Evolutionary conservation across 2,888 invertebrate species (phyloP).

Genomic region (Neoitamus cyanurus): DNA sequence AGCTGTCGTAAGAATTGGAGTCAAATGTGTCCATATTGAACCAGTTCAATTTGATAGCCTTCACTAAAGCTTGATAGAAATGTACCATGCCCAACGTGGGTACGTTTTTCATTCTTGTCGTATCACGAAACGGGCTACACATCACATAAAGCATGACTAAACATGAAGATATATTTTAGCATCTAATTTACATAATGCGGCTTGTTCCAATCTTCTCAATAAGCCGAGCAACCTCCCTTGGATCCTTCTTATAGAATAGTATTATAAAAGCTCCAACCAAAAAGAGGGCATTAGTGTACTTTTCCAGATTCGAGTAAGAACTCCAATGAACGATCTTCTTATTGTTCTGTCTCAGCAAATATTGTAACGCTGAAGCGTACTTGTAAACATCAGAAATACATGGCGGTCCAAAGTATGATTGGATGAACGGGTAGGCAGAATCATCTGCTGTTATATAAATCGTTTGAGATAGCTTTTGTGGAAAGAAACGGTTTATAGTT

Average conservation of each 20-base stretch:
- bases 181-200: background rate
- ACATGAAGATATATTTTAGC: background rate
- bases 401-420: constrained; percentile 90
- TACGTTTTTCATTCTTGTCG: background rate
- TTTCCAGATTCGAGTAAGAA: constrained; percentile 74
- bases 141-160: background rate
- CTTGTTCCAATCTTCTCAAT: background rate
- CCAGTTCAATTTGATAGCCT: constrained; percentile 79
- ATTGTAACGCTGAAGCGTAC: constrained; percentile 82
- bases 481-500: constrained; percentile 73
- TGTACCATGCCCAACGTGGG: constrained; percentile 36
- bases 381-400: constrained; percentile 87
- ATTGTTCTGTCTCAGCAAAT: constrained; percentile 74
- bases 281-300: constrained; percentile 87
- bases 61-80: constrained; percentile 74
- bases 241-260: constrained; percentile 66
- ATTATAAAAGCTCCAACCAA: constrained; percentile 86
- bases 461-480: constrained; percentile 74
- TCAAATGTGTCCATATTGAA: constrained; percentile 87
- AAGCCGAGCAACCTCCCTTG: background rate
- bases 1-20: constrained; percentile 83
- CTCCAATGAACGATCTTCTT: constrained; percentile 85
- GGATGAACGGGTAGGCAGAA: constrained; percentile 71
- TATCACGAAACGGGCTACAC: constrained; percentile 64
- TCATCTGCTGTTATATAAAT: constrained; percentile 82